These are phyloP conservation scores for Psix sp. DNA, from an alignment of 1,140 invertebrate species.

Conservation along the genomic window DNA sequence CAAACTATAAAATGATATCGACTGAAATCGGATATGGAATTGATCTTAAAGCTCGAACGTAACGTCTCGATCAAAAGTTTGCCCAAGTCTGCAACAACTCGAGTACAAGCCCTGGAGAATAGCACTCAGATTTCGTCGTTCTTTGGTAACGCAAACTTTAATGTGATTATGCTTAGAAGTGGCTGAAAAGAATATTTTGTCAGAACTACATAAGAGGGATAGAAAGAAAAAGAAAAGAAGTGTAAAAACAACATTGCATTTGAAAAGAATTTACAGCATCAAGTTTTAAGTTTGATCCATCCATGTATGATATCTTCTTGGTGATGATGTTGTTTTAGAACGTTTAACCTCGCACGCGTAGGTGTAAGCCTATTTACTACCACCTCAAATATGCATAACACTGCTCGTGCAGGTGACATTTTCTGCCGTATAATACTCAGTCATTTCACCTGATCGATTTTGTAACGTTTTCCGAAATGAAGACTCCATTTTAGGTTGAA, in stretches of 20 bases:
- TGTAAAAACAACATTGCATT: conserved; percentile 13
- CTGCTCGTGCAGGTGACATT: conserved; percentile 18
- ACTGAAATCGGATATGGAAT: too few species aligned
- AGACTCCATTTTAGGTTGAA: too few species aligned
- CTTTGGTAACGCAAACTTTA: conserved; percentile 3
- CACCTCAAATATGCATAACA: conserved; percentile 29
- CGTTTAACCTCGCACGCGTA: conserved; percentile 16
- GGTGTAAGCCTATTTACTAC: conserved; percentile 25
- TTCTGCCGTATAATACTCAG: conserved; percentile 18
- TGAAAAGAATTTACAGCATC: conserved; percentile 22
- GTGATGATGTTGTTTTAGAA: conserved; percentile 11
- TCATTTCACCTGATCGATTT: conserved; percentile 33
- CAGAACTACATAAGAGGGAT: too few species aligned
- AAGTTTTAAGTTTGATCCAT: conserved; percentile 30
- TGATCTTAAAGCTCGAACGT: too few species aligned
- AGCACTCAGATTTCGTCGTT: not conserved
- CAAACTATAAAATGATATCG: too few species aligned
- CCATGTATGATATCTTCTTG: not conserved
- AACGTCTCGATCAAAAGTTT: too few species aligned
- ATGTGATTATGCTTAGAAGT: conserved; percentile 22
- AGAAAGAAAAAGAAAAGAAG: conserved; percentile 14
- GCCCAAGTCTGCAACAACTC: too few species aligned
- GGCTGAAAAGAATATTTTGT: conserved; percentile 12
- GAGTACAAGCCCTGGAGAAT: not conserved
- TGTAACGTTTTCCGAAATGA: too few species aligned